Conservation (phyloP, 1,140 invertebrate genomes). For the Drosophila dunni region DNA sequence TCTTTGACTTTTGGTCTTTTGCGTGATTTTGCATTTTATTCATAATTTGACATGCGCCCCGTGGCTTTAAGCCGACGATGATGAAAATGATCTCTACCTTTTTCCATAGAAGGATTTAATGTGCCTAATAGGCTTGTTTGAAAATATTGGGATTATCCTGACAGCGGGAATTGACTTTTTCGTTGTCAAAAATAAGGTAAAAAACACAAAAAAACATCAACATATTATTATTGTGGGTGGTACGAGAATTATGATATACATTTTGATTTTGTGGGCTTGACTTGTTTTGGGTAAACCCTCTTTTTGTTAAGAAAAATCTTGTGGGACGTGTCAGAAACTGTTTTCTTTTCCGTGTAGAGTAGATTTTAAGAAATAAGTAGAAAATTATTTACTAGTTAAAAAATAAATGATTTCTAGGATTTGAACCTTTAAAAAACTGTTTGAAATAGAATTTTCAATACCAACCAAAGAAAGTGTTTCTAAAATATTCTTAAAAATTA, state of each 20-base stretch:
- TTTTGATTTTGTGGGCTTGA: constrained; percentile 30
- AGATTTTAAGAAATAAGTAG: neutral
- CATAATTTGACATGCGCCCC: constrained; percentile 84
- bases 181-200: constrained; percentile 15
- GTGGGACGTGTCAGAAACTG: constrained; percentile 15
- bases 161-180: constrained; percentile 60
- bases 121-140: constrained; percentile 80
- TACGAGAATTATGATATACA: constrained; percentile 43
- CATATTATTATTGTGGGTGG: constrained; percentile 45
- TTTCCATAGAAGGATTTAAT: constrained; percentile 79
- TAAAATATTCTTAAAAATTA: neutral
- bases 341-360: neutral
- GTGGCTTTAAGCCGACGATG: constrained; percentile 82
- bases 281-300: constrained; percentile 23
- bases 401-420: neutral
- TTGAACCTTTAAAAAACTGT: neutral
- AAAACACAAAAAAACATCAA: constrained; percentile 3
- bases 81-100: constrained; percentile 78
- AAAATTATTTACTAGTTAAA: constrained; percentile 6
- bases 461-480: neutral
- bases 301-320: constrained; percentile 2
- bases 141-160: constrained; percentile 83
- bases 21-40: constrained; percentile 83
- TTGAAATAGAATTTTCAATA: neutral
- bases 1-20: constrained; percentile 70